Evolutionary conservation across 2,797 vertebrate genomes (phyloP), one percentile per base, ranked within the genome.

Genomic region (Sternarchorhynchus goeldii): DNA sequence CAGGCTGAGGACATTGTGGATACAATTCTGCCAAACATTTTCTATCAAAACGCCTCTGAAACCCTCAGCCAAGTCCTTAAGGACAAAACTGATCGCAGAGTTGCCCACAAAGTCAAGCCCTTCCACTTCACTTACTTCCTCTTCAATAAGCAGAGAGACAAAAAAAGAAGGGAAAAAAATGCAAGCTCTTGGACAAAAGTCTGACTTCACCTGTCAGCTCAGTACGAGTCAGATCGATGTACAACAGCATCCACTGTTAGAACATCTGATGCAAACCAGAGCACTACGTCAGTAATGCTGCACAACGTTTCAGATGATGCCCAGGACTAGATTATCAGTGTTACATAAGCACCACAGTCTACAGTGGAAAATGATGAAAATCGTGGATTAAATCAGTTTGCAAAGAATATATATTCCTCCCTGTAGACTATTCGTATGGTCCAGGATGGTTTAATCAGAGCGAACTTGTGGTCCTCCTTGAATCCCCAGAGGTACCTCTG

Each of bases 71-170:
- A 36, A 53, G 31, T 71, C 56, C 41, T 62, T 56, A 59, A 60
- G 69, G 59, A 50, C 41, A 12, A 25, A 73, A 68, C 66, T 32
- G 25, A 77, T 41, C 6, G 64, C 57, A 72, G 39, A 77, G 50
- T 21, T 39, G 39, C 31, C 20, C 59, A 66, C 74, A 65, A 77
- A 73, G 62, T 59, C 36, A 66, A 72, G 59, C 41, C 25, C 29
- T 58, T 59, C 65, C 59, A 75, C 60, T 65, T 66, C 36, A 81
- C 53, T 72, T 76, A 59, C 39, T 70, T 63, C 20, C 58, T 56
- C 31, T 66, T 65, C 68, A 18, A 20, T 41, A 39, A 80, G 59
- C 21, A 69, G 20, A 34, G 21, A 57, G 32, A 62, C 18, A 58
- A 55, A 41, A 31, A 65, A 25, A 21, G 5, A n/a, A 31, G 32